Evolutionary conservation across 1,140 invertebrate genomes (phyloP), one percentile per base, ranked within the genome.

Genomic region (Homalodisca vitripennis): DNA sequence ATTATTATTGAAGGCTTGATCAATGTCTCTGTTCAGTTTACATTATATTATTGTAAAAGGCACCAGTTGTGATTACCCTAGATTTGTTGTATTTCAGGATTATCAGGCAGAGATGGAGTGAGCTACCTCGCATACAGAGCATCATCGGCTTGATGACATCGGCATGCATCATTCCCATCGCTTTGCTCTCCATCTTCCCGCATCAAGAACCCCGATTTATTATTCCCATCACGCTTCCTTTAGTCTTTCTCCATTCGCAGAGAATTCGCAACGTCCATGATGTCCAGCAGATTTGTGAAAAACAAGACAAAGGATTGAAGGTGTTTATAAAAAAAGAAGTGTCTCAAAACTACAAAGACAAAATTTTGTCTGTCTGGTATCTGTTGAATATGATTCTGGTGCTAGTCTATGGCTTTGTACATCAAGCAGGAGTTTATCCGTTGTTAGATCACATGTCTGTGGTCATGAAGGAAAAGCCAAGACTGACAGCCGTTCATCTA

Each of bases 151-250:
- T 93, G 32, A 91, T 94, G 88, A 84, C 86, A 1, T 84, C 86
- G 30, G 89, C 88, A 12, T 87, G 90, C 55, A 81, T 92, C n/a
- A 77, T 88, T 34, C 94, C 95, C 0, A 79, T 97, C 0, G 76
- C 83, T 10, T 60, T 91, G 2, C 77, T 98, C 0, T 97, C 94
- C 0, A 69, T 91, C 0, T 90, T 97, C 77, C 92, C 93, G 1
- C 95, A 98, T 78, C 95, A 98, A 80, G 95, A 98, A 78, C 88
- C 94, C 1, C 82, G 95, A 62, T 98, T 98, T 79, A 84, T 98
- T 2, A 85, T 97, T 66, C 94, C 95, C 0, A 79, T 92, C 1
- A 79, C 94, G 0, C 80, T 95, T 27, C 91, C 94, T 0, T 75
- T 95, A 2, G 83, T 92, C 0, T 88, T 94, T 74, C 81, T 95